Evolutionary conservation across 1,140 invertebrate species (phyloP).

Genomic region (Drosophila ohnishii): DNA sequence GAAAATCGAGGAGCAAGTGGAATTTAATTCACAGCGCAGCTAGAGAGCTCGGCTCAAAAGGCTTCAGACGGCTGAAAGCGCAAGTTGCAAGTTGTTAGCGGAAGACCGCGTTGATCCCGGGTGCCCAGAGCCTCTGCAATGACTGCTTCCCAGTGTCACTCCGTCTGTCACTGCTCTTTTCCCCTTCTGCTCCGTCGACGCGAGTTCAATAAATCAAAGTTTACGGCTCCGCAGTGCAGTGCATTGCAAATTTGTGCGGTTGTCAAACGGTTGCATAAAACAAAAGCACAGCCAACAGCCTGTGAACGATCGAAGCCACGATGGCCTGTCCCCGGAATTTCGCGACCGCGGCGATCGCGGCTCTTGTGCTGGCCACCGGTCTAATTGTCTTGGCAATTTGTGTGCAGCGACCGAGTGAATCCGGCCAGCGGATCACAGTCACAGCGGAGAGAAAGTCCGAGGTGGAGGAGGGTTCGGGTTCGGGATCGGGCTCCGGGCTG

Average conservation of each 20-base stretch:
- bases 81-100: slow-evolving; percentile 41
- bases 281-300: slow-evolving; percentile 18
- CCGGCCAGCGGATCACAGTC: slow-evolving; percentile 50
- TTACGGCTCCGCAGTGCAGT: slow-evolving; percentile 44
- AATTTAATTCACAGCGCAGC: slow-evolving; percentile 51
- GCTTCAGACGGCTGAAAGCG: slow-evolving; percentile 51
- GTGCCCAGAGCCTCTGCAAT: slow-evolving; percentile 17
- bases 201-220: slow-evolving; percentile 69
- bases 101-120: slow-evolving; percentile 22
- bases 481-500: neutral
- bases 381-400: slow-evolving; percentile 68
- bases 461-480: neutral
- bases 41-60: slow-evolving; percentile 48
- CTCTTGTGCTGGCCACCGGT: slow-evolving; percentile 49
- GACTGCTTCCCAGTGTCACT: slow-evolving; percentile 25
- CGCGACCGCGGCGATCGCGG: slow-evolving; percentile 33
- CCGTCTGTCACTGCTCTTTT: slow-evolving; percentile 5
- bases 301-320: neutral
- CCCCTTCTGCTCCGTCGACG: neutral
- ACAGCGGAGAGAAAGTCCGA: slow-evolving; percentile 37
- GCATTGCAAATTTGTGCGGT: slow-evolving; percentile 18
- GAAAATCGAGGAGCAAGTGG: slow-evolving; percentile 34
- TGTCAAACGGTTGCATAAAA: slow-evolving; percentile 49
- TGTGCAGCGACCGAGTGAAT: slow-evolving; percentile 46
- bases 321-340: slow-evolving; percentile 57